Evolutionary conservation across 2,797 vertebrate genomes (phyloP).

Genomic region (Buceros bicornis): DNA sequence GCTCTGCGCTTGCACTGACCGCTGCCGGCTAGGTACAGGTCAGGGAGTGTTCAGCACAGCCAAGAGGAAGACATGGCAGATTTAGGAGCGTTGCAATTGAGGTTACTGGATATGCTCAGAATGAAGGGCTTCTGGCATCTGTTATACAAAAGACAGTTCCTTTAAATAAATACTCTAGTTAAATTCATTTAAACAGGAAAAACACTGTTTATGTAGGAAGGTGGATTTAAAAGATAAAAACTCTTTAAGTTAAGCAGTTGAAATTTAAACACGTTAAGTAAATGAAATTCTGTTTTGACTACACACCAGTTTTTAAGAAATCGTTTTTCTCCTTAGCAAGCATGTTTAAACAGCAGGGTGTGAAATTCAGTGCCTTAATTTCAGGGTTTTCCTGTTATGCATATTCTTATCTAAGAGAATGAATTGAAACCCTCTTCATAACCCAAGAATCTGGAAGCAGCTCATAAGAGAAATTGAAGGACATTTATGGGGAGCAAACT

Average conservation of each 20-base stretch:
- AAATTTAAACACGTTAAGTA: not conserved
- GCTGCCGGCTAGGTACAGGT: not conserved
- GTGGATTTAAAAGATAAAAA: not conserved
- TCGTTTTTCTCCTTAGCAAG: not conserved
- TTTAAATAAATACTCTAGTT: not conserved
- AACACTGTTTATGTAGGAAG: not conserved
- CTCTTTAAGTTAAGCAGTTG: not conserved
- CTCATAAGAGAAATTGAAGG: not conserved
- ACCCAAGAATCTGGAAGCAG: not conserved
- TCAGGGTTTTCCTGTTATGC: not conserved
- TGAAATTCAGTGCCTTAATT: not conserved
- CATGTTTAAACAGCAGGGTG: not conserved
- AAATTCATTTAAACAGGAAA: not conserved
- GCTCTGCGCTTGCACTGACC: not conserved
- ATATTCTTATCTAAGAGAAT: not conserved
- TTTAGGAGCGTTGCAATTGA: not conserved
- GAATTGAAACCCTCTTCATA: not conserved
- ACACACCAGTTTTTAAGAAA: not conserved
- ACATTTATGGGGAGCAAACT: not conserved
- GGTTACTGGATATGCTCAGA: not conserved
- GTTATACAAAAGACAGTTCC: not conserved
- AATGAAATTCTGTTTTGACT: not conserved
- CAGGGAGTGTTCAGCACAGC: not conserved
- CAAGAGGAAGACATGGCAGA: not conserved
- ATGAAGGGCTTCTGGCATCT: not conserved